Evolutionary conservation across 2,888 invertebrate species (phyloP), one percentile per base, ranked within the genome.

Genomic region (Drosophila colorata): DNA sequence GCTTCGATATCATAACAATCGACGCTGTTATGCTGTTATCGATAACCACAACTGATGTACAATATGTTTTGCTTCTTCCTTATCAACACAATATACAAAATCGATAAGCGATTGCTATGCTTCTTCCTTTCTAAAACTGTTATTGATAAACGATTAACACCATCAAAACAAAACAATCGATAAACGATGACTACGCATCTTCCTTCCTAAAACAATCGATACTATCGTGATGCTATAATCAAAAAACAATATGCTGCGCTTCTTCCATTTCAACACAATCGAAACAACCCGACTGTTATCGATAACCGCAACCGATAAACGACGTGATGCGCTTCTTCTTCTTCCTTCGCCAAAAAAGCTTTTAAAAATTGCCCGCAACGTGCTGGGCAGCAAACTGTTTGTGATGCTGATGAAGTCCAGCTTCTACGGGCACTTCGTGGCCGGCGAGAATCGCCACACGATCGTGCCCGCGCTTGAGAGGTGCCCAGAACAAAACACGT

Each of bases 391-490:
- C 90, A 94, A 92, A 73, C 91, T 98, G 55, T 99, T 99, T 93
- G 94, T 95, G 63, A 85, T 93, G 71, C 80, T 98, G 70, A 98
- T 99, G 98, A 98, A 97, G 92, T 94, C 95, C 46, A 97, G 99
- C 37, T 98, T 99, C 93, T 99, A 99, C 93, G 99, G 99, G 13
- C 99, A 99, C 93, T 99, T 99, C 93, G 99, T 99, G 48, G 99
- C 99, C 52, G 99, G 99, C 66, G 97, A 98, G 91, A 96, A 98
- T 92, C 96, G 97, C 91, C 94, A 95, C 88, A 95, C 95, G 90
- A 97, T 98, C 90, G 94, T 95, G 80, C 98, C 98, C 23, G 95
- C 95, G 55, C 94, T 98, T 78, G 95, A 96, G 90, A 94, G 95
- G 94, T 94, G 90, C 75, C 59, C 57, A 46, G 49, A 60, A 48